A percentile compares a stretch with the other conserved stretches of the same genome.
These are phyloP conservation scores for Pyrgus malvae DNA, from an alignment of 2,888 invertebrate species.

Conservation along the genomic window DNA sequence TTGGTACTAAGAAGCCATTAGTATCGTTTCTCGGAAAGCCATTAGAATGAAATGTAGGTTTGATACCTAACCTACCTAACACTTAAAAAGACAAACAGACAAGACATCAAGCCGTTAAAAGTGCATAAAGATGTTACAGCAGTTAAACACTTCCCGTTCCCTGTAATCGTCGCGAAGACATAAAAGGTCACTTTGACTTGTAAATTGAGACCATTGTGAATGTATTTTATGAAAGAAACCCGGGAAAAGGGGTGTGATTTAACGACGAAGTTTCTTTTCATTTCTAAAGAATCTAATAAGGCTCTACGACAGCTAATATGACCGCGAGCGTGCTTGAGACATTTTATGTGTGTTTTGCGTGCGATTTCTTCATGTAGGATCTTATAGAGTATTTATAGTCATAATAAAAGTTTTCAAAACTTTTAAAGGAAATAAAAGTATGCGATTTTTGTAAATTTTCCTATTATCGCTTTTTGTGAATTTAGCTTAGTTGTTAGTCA, in stretches of 20 bases:
- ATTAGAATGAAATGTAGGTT: no score
- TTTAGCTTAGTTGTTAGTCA: no score
- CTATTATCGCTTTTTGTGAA: no score
- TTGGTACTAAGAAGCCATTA: no score
- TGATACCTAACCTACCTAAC: no score
- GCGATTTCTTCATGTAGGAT: not conserved
- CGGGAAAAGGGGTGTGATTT: conserved; percentile 28
- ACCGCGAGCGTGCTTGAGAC: conserved; percentile 6
- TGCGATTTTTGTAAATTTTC: no score
- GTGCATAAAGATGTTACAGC: conserved; percentile 5
- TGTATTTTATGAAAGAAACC: conserved; percentile 23
- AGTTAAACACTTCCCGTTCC: conserved; percentile 12
- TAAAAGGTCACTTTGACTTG: conserved; percentile 33
- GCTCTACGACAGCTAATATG: conserved; percentile 10
- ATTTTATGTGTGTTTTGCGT: conserved; percentile 4
- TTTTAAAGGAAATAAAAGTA: no score
- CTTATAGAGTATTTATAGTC: not conserved
- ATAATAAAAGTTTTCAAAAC: not conserved
- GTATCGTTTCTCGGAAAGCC: no score
- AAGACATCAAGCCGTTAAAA: conserved; percentile 1
- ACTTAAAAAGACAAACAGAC: not conserved
- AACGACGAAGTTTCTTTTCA: conserved; percentile 29
- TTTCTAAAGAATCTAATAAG: conserved; percentile 41
- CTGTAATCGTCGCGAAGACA: conserved; percentile 8
- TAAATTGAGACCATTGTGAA: conserved; percentile 31